These are phyloP conservation scores for Sinosuthora webbiana DNA, from an alignment of 2,113 vertebrate species.

Conservation along the genomic window DNA sequence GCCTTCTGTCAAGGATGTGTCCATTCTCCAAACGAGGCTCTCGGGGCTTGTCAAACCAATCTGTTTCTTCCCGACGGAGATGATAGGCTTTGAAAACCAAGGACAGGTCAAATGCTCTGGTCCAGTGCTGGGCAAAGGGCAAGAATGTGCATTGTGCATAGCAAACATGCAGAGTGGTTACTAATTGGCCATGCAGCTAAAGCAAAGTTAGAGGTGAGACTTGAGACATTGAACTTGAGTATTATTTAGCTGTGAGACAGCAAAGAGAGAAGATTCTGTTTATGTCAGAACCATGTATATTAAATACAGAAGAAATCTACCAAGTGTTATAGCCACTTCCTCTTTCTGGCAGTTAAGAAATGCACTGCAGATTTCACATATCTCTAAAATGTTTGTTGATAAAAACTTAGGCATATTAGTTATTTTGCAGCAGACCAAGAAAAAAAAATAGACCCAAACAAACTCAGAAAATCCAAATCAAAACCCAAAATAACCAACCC, in stretches of 20 bases:
- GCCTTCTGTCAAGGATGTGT: conserved; percentile 83
- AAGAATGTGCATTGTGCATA: conserved; percentile 55
- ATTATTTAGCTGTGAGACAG: not conserved
- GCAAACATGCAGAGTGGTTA: conserved; percentile 68
- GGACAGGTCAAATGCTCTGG: conserved; percentile 74
- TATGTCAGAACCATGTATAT: not conserved
- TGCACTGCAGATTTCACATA: not conserved
- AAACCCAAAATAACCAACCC: not conserved
- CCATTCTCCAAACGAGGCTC: conserved; percentile 86
- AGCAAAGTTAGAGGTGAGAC: conserved; percentile 40
- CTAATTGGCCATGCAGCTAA: conserved; percentile 71
- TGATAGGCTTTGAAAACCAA: conserved; percentile 91
- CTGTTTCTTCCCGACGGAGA: conserved; percentile 94
- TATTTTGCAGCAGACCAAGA: not conserved
- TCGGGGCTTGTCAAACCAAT: conserved; percentile 99
- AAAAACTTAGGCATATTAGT: not conserved
- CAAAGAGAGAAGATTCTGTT: not conserved
- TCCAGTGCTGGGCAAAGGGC: conserved; percentile 38
- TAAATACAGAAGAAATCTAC: not conserved
- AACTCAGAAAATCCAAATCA: not conserved
- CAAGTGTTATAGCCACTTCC: not conserved
- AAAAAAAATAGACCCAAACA: no score
- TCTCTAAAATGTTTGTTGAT: not conserved
- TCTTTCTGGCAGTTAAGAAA: not conserved
- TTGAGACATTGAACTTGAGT: conserved; percentile 37